Conservation (phyloP, 1,140 invertebrate genomes). For the Hyles euphorbiae region DNA sequence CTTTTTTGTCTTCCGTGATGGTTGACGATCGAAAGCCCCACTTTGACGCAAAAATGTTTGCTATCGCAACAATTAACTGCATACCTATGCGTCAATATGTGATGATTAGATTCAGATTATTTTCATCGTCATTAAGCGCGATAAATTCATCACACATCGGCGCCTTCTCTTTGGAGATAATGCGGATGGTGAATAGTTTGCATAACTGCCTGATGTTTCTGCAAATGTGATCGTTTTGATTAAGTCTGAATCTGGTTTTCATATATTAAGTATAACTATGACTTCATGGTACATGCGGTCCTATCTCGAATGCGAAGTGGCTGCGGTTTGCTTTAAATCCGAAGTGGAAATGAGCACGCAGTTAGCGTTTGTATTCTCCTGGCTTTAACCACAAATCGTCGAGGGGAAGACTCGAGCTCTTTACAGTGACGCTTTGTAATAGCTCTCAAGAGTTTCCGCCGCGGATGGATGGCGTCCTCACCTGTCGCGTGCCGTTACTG, state of each 20-base stretch:
- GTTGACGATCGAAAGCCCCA: conserved; percentile 43
- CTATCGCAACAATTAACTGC: conserved; percentile 31
- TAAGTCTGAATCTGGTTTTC: conserved; percentile 16
- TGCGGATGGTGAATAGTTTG: neutral
- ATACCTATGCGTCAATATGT: conserved; percentile 18
- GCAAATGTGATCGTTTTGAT: neutral
- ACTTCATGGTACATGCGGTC: neutral
- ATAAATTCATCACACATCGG: conserved; percentile 1
- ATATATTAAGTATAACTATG: conserved; percentile 25
- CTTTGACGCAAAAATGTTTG: conserved; percentile 52
- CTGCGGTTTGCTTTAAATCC: conserved; percentile 54
- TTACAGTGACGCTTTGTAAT: conserved; percentile 37
- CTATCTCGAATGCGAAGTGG: conserved; percentile 30
- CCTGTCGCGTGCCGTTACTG: conserved; percentile 54
- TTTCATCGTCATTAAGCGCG: conserved; percentile 14
- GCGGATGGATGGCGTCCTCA: conserved; percentile 44
- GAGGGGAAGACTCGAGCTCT: conserved; percentile 32
- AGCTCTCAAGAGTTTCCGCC: conserved; percentile 28
- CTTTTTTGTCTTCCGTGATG: conserved; percentile 40
- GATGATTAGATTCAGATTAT: conserved; percentile 19
- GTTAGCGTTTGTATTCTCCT: conserved; percentile 42
- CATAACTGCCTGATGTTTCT: neutral
- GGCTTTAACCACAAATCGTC: conserved; percentile 50
- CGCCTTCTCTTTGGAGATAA: neutral
- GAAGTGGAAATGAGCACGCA: conserved; percentile 54